Percentiles rank a stretch among this genome's conserved stretches.
These are phyloP conservation scores for Elephantulus edwardii DNA, from an alignment of 2,113 vertebrate genomes.

Conservation along the genomic window DNA sequence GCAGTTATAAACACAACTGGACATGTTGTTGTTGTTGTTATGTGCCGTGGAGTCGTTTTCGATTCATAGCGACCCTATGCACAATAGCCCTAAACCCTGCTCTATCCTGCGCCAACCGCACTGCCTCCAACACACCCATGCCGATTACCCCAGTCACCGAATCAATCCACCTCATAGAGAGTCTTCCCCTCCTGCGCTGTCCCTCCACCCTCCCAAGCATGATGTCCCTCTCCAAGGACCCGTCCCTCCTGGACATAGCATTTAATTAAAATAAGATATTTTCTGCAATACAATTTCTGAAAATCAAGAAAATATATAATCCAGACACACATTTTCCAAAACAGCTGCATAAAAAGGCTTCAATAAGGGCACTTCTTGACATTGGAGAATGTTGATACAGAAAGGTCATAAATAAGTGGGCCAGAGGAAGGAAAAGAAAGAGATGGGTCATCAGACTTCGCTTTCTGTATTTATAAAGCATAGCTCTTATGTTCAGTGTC, in stretches of 20 bases:
- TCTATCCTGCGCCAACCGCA: too few species aligned
- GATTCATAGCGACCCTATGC: too few species aligned
- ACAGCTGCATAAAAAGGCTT: slow-evolving; percentile 30
- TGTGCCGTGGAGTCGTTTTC: too few species aligned
- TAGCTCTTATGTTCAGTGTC: background rate
- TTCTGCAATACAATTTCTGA: slow-evolving; percentile 55
- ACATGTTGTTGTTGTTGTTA: too few species aligned
- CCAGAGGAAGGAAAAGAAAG: background rate
- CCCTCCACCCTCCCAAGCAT: too few species aligned
- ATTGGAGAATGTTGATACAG: background rate
- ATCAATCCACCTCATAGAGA: too few species aligned
- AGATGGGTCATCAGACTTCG: background rate
- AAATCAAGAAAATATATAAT: background rate
- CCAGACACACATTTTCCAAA: slow-evolving; percentile 1
- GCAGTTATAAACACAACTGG: slow-evolving; percentile 59
- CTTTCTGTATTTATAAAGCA: background rate
- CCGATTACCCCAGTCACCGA: too few species aligned
- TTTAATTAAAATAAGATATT: slow-evolving; percentile 65
- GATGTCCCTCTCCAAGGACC: too few species aligned
- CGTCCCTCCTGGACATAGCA: too few species aligned
- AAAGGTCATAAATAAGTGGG: background rate
- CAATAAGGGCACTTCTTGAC: background rate
- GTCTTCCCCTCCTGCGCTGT: too few species aligned
- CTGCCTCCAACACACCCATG: too few species aligned
- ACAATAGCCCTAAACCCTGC: too few species aligned